phyloP scores from a whole-genome alignment of 2,113 vertebrate genomes.

The Octodon degus region DNA sequence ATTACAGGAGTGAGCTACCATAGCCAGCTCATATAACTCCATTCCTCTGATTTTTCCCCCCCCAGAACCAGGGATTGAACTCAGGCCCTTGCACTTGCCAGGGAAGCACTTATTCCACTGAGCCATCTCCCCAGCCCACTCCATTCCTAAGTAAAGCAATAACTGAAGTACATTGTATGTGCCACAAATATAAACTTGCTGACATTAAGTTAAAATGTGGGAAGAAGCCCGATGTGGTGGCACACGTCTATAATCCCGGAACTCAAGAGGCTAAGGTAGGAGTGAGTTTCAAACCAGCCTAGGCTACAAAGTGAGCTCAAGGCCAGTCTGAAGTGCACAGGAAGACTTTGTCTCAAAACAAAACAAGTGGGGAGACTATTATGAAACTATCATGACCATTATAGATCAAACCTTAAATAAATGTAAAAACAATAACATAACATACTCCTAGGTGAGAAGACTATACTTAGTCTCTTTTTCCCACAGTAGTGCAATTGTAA shows the following conservation, averaged over 20 bases:
- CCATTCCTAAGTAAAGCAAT: conserved; percentile 32
- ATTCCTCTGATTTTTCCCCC: not conserved
- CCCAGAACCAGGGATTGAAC: too few relatives aligned
- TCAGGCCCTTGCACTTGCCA: too few relatives aligned
- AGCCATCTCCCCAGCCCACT: not conserved
- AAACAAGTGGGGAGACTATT: conserved; percentile 14
- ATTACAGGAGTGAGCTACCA: not conserved
- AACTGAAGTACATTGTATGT: conserved; percentile 24
- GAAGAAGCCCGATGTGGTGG: not conserved
- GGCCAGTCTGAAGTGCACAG: too few relatives aligned
- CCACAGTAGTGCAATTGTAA: conserved; percentile 40
- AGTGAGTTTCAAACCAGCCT: too few relatives aligned
- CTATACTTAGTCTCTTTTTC: not conserved
- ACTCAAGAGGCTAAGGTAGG: too few relatives aligned
- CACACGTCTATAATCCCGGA: too few relatives aligned
- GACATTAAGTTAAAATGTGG: conserved; percentile 33
- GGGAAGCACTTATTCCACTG: too few relatives aligned
- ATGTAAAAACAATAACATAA: not conserved
- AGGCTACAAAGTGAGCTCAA: too few relatives aligned
- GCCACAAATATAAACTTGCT: conserved; percentile 43
- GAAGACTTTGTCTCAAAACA: too few relatives aligned
- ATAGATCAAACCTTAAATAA: conserved; percentile 39
- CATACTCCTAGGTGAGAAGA: not conserved
- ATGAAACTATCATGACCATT: conserved; percentile 13
- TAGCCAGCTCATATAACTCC: not conserved